phyloP scores from a whole-genome alignment of 2,797 vertebrate genomes.

The Miopithecus talapoin region DNA sequence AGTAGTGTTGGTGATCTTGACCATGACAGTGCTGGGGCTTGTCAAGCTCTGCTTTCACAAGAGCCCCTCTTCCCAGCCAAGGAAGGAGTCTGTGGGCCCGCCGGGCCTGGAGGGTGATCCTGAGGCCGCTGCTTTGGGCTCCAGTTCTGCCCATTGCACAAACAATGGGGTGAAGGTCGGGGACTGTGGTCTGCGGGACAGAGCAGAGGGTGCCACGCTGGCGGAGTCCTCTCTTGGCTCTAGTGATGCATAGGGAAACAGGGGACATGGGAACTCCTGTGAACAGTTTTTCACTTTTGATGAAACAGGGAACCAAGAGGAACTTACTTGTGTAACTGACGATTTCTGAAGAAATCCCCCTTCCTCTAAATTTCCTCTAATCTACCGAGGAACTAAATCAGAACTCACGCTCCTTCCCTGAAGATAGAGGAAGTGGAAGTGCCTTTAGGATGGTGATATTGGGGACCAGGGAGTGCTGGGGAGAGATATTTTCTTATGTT shows the following conservation, averaged over 20 bases:
- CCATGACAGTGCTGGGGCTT: conserved; percentile 83
- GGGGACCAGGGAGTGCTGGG: background rate
- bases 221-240: background rate
- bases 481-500: background rate
- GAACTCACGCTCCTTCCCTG: background rate
- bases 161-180: conserved; percentile 13
- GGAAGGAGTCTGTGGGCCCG: conserved; percentile 49
- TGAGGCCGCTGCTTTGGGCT: background rate
- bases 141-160: background rate
- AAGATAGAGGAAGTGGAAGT: background rate
- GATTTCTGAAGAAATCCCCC: background rate
- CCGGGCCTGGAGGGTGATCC: background rate
- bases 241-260: background rate
- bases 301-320: background rate
- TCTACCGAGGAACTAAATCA: background rate
- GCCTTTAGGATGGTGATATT: background rate
- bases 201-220: background rate
- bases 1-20: conserved; percentile 85
- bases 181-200: background rate
- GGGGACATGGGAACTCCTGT: background rate
- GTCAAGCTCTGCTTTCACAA: conserved; percentile 88
- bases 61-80: conserved; percentile 41
- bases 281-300: background rate
- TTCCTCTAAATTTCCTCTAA: background rate
- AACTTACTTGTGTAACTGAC: background rate